These are phyloP conservation scores for Bubo bubo DNA, from an alignment of 2,113 vertebrate species.

Conservation along the genomic window DNA sequence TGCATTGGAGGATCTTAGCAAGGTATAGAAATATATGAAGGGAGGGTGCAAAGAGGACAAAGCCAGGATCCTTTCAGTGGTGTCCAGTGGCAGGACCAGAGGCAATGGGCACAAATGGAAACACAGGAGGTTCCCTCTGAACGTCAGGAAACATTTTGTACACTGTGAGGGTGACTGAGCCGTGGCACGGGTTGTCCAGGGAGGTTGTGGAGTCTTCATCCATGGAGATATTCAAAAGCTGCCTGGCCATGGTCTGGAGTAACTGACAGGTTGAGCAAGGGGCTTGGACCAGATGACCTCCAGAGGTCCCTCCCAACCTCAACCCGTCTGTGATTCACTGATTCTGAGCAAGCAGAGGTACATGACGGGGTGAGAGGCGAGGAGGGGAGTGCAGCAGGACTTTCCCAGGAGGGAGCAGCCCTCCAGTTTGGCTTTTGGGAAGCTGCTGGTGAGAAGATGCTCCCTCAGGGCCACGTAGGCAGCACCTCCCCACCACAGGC, in stretches of 20 bases:
- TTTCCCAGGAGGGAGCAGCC: neutral
- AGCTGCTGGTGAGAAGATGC: neutral
- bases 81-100: neutral
- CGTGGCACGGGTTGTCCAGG: neutral
- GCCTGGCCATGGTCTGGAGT: neutral
- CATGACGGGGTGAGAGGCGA: accelerated
- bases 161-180: neutral
- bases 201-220: neutral
- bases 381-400: neutral
- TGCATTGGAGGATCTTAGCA: neutral
- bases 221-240: neutral
- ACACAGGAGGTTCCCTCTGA: neutral
- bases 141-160: neutral
- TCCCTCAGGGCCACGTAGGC: neutral
- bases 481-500: neutral
- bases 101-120: neutral
- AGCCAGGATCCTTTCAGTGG: neutral
- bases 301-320: neutral
- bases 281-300: neutral
- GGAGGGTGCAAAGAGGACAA: neutral
- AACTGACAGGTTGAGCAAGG: neutral
- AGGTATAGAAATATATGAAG: neutral
- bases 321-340: neutral
- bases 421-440: neutral
- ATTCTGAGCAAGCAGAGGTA: neutral